Percentiles rank a stretch among this genome's conserved stretches.
These are phyloP conservation scores for Coenonympha glycerion DNA, from an alignment of 2,888 invertebrate genomes.

Conservation along the genomic window DNA sequence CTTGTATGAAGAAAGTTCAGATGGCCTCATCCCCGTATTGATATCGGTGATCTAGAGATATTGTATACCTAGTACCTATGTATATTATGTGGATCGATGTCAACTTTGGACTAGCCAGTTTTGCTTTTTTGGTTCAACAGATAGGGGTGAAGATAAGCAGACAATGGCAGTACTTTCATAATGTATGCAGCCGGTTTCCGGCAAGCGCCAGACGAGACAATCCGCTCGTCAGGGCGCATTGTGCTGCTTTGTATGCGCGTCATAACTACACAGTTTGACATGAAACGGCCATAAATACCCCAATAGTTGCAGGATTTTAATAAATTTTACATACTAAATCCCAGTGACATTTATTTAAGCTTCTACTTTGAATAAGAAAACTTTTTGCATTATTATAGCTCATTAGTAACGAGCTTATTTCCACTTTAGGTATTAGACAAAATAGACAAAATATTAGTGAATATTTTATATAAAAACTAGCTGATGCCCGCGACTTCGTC, in stretches of 20 bases:
- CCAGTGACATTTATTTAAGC: too few relatives aligned
- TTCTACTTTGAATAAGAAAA: too few relatives aligned
- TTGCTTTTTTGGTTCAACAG: conserved; percentile 20
- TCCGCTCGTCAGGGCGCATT: conserved; percentile 53
- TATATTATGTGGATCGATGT: conserved; percentile 10
- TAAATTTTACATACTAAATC: background rate
- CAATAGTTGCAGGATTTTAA: background rate
- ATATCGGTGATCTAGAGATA: too few relatives aligned
- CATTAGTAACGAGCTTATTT: too few relatives aligned
- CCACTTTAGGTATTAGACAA: too few relatives aligned
- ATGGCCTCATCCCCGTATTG: too few relatives aligned
- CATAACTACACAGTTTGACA: conserved; percentile 27
- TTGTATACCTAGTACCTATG: conserved; percentile 10
- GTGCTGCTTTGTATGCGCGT: conserved; percentile 60
- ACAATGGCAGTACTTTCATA: conserved; percentile 47
- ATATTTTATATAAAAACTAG: too few relatives aligned
- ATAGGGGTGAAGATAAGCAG: conserved; percentile 31
- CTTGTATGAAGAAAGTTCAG: too few relatives aligned
- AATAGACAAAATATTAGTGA: too few relatives aligned
- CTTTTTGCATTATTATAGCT: too few relatives aligned
- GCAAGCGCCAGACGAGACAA: conserved; percentile 53
- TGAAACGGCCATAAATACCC: conserved; percentile 5
- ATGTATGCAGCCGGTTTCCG: conserved; percentile 61
- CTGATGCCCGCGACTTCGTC: too few relatives aligned
- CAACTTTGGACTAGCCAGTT: conserved; percentile 7